Evolutionary conservation across 2,888 invertebrate genomes (phyloP), one percentile per base, ranked within the genome.

Genomic region (Clanis bilineata): DNA sequence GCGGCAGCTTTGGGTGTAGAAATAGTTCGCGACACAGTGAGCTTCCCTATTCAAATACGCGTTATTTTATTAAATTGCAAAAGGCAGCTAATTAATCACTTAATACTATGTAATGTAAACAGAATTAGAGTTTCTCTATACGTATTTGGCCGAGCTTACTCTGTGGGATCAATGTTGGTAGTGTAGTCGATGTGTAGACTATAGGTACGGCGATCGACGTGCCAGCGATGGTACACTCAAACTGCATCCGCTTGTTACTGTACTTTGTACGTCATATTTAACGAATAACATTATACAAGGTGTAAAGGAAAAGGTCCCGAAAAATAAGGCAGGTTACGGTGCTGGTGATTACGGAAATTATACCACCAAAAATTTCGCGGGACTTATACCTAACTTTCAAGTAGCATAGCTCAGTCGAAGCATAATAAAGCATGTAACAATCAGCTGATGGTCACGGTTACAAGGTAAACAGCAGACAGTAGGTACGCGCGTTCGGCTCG

Each of bases 91-190:
- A 74, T 77, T 76, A 25, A 51, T 22, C 10, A 41, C n/a, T 56
- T 38, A 47, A 18, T 45, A 47, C n/a, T 44, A 18, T 45, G 9
- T 69, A 69, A 57, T 15, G 36, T 57, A 44, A 28, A 58, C 38
- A 47, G n/a, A 39, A n/a, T 15, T 12, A 22, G 15, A 18, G 38
- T 39, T 58, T 38, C 15, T 65, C 72, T 54, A 43, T 39, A 36
- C 28, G 39, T 41, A 76, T 86, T 90, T 82, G 84, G 88, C 84
- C 83, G 90, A 90, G 90, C 90, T 91, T 91, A 90, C 78, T 83
- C 76, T 82, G 81, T 82, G 91, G 91, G 90, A 91, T 88, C 91
- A 91, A 91, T 88, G 83, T 85, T 86, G 85, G 85, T 78, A 59
- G 47, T 47, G 28, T 47, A 47, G 18, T n/a, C 10, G 15, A 28